A percentile compares a stretch with the other conserved stretches of the same genome.
phyloP scores from a whole-genome alignment of 1,140 invertebrate genomes.

The Drosophila obscura region DNA sequence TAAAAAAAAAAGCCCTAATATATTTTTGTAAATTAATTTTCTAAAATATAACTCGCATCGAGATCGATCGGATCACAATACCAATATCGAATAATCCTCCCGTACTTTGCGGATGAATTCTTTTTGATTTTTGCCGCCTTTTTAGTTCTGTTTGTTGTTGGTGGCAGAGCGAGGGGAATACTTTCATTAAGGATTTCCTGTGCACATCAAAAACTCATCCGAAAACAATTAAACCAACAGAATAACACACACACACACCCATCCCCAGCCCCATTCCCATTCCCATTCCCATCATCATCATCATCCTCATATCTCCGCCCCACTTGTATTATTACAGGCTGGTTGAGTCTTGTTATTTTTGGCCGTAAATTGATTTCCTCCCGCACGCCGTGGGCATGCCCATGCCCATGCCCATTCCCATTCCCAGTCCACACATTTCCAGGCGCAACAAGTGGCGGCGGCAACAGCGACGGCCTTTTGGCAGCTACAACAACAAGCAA shows the following conservation, averaged over 20 bases:
- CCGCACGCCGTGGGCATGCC: no score
- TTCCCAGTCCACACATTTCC: constrained; percentile 15
- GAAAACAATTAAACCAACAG: constrained; percentile 64
- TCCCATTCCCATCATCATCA: no score
- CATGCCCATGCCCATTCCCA: constrained; percentile 7
- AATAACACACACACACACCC: no score
- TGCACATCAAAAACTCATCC: constrained; percentile 61
- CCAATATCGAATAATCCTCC: background rate
- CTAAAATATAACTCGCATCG: no score
- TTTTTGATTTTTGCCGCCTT: no score
- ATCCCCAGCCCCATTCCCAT: constrained; percentile 3
- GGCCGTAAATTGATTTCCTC: constrained; percentile 40
- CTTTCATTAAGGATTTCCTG: constrained; percentile 78
- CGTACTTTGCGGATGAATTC: background rate
- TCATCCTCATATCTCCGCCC: background rate
- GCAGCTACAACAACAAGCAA: constrained; percentile 22
- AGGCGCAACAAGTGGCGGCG: constrained; percentile 51
- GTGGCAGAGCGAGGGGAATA: constrained; percentile 22
- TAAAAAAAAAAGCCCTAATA: no score
- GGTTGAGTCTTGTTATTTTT: constrained; percentile 32
- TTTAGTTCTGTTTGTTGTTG: no score
- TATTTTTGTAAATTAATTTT: no score
- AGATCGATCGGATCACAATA: constrained; percentile 33
- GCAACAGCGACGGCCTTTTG: constrained; percentile 4
- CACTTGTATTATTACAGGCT: constrained; percentile 50